A percentile compares a stretch with the other conserved stretches of the same genome.
Evolutionary conservation across 2,113 vertebrate genomes (phyloP).

Genomic region (Nothocercus nigrocapillus): DNA sequence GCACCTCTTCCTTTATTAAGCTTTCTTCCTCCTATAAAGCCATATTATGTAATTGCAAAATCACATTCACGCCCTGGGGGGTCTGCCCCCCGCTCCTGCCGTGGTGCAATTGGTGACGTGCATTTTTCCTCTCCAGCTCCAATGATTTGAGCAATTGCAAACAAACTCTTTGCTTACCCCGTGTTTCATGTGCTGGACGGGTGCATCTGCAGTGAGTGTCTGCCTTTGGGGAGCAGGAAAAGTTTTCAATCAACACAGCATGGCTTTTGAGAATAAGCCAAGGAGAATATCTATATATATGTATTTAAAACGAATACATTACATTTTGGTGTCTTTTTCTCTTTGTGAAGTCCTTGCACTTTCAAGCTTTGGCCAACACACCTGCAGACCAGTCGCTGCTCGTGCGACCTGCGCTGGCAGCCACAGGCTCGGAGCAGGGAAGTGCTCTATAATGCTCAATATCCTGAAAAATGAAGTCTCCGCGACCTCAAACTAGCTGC

Average conservation of each 20-base stretch:
- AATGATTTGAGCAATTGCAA: neutral
- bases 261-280: neutral
- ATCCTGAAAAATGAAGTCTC: neutral
- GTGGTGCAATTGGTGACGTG: neutral
- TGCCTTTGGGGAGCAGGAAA: neutral
- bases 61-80: neutral
- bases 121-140: neutral
- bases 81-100: fast-evolving
- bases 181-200: neutral
- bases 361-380: neutral
- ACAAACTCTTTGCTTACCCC: neutral
- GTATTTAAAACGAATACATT: neutral
- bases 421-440: neutral
- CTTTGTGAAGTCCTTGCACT: neutral
- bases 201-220: neutral
- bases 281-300: neutral
- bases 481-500: neutral
- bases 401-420: neutral
- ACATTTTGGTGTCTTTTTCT: conserved; percentile 12
- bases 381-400: neutral
- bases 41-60: neutral
- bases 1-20: neutral
- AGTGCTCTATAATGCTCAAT: neutral
- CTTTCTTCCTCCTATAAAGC: neutral
- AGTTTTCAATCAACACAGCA: neutral